Conservation (phyloP, 1,140 invertebrate species). For the Zelostemma sp. region DNA sequence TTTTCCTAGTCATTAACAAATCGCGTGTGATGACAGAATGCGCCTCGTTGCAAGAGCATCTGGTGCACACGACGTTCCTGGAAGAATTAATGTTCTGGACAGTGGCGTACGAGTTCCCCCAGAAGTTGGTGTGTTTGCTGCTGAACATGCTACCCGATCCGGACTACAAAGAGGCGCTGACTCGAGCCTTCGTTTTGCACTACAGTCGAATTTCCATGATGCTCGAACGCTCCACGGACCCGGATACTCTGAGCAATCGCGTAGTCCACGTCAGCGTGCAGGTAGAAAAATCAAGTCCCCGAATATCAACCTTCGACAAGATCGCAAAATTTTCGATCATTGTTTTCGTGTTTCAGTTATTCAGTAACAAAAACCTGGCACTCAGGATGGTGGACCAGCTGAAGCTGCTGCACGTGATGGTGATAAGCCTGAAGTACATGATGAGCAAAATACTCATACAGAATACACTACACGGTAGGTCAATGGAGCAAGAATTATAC, state of each 20-base stretch:
- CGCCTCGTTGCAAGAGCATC: constrained; percentile 82
- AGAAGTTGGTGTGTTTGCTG: constrained; percentile 95
- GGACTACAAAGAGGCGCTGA: constrained; percentile 95
- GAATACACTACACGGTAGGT: constrained; percentile 86
- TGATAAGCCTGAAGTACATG: constrained; percentile 93
- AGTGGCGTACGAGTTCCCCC: constrained; percentile 96
- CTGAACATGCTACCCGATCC: constrained; percentile 96
- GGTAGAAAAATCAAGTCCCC: constrained; percentile 42
- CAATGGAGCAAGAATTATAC: constrained; percentile 13
- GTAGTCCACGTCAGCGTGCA: constrained; percentile 98
- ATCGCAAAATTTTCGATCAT: no score
- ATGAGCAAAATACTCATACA: constrained; percentile 91
- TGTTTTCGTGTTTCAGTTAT: constrained; percentile 73
- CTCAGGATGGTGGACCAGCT: constrained; percentile 91
- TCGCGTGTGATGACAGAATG: constrained; percentile 75
- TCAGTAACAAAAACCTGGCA: constrained; percentile 93
- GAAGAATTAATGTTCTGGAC: constrained; percentile 99
- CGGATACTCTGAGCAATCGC: constrained; percentile 92
- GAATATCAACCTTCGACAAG: not conserved
- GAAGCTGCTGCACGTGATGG: constrained; percentile 93
- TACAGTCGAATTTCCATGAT: constrained; percentile 95
- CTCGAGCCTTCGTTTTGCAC: constrained; percentile 94
- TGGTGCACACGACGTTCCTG: constrained; percentile 89
- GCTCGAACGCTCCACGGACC: constrained; percentile 86
- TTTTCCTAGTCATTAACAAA: not conserved